These are phyloP conservation scores for Procapra przewalskii DNA, from an alignment of 2,113 vertebrate species.

Conservation along the genomic window DNA sequence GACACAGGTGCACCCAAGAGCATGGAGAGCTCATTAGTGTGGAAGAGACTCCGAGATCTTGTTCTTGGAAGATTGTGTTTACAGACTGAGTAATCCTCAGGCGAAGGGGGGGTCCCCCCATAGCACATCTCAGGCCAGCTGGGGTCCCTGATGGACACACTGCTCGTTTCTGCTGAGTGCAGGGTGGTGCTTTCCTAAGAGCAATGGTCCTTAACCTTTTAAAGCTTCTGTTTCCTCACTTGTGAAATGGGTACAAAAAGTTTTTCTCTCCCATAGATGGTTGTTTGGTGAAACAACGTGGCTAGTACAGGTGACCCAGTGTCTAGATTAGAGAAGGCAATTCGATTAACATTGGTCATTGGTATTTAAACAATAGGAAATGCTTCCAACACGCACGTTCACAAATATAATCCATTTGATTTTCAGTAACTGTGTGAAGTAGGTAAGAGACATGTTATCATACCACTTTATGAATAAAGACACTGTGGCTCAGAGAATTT, in stretches of 20 bases:
- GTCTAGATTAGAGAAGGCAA: neutral
- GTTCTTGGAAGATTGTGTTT: neutral
- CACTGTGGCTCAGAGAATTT: neutral
- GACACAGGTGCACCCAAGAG: neutral
- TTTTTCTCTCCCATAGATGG: neutral
- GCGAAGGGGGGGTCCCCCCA: rapidly evolving
- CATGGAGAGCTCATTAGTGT: neutral
- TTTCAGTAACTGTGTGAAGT: neutral
- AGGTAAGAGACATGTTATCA: neutral
- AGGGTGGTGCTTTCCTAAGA: no score
- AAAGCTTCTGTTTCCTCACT: neutral
- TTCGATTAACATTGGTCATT: neutral
- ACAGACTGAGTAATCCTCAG: neutral
- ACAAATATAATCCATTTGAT: neutral
- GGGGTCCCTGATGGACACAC: neutral
- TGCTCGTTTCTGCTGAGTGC: neutral
- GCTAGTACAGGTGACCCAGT: neutral
- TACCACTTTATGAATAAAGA: neutral
- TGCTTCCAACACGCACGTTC: neutral
- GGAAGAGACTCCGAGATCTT: neutral
- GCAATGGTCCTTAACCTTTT: neutral
- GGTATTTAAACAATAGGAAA: neutral
- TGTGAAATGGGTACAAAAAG: neutral
- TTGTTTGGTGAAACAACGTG: neutral
- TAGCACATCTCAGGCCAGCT: neutral